phyloP scores from a whole-genome alignment of 2,113 vertebrate species.

The Megaptera novaeangliae region DNA sequence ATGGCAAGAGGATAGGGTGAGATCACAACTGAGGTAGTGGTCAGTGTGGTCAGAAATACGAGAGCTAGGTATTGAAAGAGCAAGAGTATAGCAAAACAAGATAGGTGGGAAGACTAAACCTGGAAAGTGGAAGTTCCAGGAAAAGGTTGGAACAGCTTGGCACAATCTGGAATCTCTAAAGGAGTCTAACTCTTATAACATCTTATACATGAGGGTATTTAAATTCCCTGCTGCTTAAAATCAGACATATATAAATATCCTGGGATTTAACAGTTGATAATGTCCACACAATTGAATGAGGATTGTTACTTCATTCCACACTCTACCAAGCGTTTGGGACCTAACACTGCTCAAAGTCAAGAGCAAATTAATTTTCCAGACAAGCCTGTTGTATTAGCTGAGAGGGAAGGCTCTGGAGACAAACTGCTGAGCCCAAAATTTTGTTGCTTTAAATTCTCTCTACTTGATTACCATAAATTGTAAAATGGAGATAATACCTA shows the following conservation, averaged over 20 bases:
- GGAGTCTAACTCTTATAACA: not conserved
- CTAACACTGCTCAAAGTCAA: not conserved
- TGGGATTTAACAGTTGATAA: not conserved
- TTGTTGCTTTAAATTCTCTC: not conserved
- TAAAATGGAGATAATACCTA: not conserved
- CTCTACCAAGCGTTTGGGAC: not conserved
- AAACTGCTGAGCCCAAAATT: not conserved
- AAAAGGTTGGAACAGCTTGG: not conserved
- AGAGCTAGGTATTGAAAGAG: not conserved
- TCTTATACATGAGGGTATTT: not conserved
- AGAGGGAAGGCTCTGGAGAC: not conserved
- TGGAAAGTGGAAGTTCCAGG: not conserved
- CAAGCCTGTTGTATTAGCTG: not conserved
- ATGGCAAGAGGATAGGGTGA: not conserved
- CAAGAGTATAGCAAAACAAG: not conserved
- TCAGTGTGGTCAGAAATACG: not conserved
- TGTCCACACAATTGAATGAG: not conserved
- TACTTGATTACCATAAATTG: not conserved
- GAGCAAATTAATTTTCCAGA: constrained; percentile 22
- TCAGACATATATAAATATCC: not conserved
- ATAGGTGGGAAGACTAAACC: not conserved
- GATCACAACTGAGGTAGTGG: not conserved
- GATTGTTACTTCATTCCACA: not conserved
- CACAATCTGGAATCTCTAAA: not conserved
- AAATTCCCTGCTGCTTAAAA: constrained; percentile 38